These are phyloP conservation scores for Sturnus vulgaris DNA, from an alignment of 2,113 vertebrate genomes.

Conservation along the genomic window DNA sequence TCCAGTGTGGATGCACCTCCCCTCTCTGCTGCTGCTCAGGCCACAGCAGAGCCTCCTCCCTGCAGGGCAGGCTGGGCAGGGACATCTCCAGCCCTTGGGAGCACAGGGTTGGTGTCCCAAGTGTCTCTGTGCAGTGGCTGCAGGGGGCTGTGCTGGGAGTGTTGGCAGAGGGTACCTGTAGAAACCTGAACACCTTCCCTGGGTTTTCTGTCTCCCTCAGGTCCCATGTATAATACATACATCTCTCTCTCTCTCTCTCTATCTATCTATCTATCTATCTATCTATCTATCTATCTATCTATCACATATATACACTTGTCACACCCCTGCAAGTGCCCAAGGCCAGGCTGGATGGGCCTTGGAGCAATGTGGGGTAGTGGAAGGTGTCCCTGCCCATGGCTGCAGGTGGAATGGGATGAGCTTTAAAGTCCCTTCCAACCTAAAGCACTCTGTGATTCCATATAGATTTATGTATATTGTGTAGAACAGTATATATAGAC, in stretches of 20 bases:
- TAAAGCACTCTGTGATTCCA: neutral
- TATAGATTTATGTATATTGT: neutral
- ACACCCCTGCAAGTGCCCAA: neutral
- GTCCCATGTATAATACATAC: neutral
- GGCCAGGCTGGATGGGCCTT: neutral
- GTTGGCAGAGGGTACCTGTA: neutral
- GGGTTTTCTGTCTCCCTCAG: neutral
- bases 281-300: neutral
- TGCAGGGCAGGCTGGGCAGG: fast-evolving
- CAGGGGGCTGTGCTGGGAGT: neutral
- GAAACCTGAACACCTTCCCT: neutral
- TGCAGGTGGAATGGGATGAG: neutral
- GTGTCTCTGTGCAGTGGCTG: neutral
- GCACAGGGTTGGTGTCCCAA: fast-evolving
- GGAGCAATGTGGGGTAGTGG: neutral
- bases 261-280: neutral
- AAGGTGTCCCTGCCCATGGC: too few relatives aligned
- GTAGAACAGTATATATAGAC: neutral
- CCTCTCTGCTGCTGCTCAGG: slow-evolving; percentile 38
- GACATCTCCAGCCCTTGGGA: neutral
- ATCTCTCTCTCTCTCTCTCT: neutral
- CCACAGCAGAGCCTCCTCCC: neutral
- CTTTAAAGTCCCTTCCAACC: neutral
- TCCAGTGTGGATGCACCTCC: neutral
- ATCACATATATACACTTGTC: neutral